Percentiles rank a stretch among this genome's conserved stretches.
phyloP scores from a whole-genome alignment of 2,113 vertebrate genomes.

The Mellivora capensis region DNA sequence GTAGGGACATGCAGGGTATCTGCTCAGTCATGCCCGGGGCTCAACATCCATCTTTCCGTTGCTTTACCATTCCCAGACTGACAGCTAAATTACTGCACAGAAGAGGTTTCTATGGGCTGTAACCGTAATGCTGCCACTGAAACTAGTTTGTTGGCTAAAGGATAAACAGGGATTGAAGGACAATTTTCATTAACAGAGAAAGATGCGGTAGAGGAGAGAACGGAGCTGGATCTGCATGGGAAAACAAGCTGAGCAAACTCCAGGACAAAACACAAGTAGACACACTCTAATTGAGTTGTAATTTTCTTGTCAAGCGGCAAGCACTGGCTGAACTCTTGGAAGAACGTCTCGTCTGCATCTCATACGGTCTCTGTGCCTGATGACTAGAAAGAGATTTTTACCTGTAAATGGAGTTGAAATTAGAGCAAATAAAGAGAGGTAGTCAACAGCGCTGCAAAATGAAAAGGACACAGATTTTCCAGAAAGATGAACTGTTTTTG shows the following conservation, averaged over 20 bases:
- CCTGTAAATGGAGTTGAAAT: constrained; percentile 35
- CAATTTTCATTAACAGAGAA: constrained; percentile 61
- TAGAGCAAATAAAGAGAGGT: constrained; percentile 43
- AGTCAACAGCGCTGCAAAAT: constrained; percentile 55
- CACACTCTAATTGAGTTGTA: constrained; percentile 49
- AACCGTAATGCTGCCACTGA: constrained; percentile 75
- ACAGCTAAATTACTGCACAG: constrained; percentile 82
- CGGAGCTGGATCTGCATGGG: neutral
- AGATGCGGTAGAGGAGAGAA: neutral
- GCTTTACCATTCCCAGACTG: constrained; percentile 79
- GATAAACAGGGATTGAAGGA: constrained; percentile 66
- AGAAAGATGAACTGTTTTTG: constrained; percentile 45
- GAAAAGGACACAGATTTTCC: constrained; percentile 43
- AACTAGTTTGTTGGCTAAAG: constrained; percentile 72
- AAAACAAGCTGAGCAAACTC: constrained; percentile 16
- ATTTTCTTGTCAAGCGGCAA: constrained; percentile 44
- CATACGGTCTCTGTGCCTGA: neutral
- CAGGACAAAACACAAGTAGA: neutral
- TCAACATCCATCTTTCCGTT: constrained; percentile 78
- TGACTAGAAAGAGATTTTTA: neutral
- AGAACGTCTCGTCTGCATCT: neutral
- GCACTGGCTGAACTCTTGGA: constrained; percentile 42
- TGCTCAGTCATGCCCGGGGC: constrained; percentile 75
- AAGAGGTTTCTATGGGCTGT: constrained; percentile 78
- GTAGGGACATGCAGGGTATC: constrained; percentile 61